Evolutionary conservation across 2,113 vertebrate species (phyloP).

Genomic region (Procavia capensis): DNA sequence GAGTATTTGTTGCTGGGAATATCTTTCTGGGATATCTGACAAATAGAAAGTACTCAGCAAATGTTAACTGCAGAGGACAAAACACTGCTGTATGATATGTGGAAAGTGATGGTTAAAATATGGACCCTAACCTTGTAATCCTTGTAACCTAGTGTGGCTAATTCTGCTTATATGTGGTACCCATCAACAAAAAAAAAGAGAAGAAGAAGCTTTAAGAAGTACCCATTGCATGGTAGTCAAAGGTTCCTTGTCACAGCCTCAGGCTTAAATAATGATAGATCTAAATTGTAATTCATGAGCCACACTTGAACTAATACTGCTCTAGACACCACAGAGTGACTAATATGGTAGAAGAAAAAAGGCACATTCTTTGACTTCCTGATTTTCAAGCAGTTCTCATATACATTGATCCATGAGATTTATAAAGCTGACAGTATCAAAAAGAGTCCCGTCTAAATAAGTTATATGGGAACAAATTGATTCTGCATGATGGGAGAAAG

Average conservation of each 20-base stretch:
- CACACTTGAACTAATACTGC: constrained; percentile 71
- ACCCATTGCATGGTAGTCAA: constrained; percentile 1
- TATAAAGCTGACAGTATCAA: constrained; percentile 45
- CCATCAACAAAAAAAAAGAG: background rate
- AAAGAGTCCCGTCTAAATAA: constrained; percentile 27
- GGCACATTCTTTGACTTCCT: constrained; percentile 15
- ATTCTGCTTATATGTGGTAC: background rate
- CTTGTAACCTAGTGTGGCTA: constrained; percentile 11
- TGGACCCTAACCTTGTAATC: background rate
- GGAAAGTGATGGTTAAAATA: constrained; percentile 37
- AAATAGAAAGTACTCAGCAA: background rate
- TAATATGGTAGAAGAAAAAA: constrained; percentile 44
- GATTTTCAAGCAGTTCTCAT: constrained; percentile 43
- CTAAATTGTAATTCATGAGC: constrained; percentile 65
- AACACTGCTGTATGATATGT: constrained; percentile 18
- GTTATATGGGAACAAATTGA: constrained; percentile 50
- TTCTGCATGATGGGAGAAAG: background rate
- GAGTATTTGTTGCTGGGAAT: too few relatives aligned
- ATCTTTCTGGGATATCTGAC: background rate
- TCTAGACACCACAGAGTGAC: constrained; percentile 37
- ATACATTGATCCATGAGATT: constrained; percentile 47
- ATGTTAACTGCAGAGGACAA: constrained; percentile 24
- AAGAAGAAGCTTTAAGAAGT: constrained; percentile 4
- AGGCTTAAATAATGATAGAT: constrained; percentile 67
- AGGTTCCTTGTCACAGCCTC: constrained; percentile 35